Evolutionary conservation across 2,113 vertebrate species (phyloP), one percentile per base, ranked within the genome.

Genomic region (Nycticebus coucang): DNA sequence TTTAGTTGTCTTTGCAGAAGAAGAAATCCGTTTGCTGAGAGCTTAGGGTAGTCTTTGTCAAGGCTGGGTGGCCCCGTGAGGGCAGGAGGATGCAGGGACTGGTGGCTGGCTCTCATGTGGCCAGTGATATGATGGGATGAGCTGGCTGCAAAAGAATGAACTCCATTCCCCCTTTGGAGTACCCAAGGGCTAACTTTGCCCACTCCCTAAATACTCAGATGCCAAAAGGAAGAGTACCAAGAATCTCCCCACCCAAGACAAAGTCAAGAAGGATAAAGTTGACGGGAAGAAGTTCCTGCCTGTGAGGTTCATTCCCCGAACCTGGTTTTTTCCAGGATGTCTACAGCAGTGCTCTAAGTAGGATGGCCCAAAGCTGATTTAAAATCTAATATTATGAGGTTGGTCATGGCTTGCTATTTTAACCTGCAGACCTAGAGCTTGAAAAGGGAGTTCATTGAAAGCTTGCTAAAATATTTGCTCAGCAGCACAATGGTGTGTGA

Each of bases 401-500:
- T 98, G 98, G 98, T 97, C 98, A 97, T 98, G 97, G 98, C 96
- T 98, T 98, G 98, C 97, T 98, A 98, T 98, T 98, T 98, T 98
- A 98, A 98, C 98, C 98, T 98, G 98, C 98, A 97, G 98, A 98
- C 98, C 98, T 96, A 96, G 97, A 98, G 98, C 98, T 97, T 97
- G 97, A 98, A 98, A 98, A 98, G 98, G 98, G 99, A 98, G 98
- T 98, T 99, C 99, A 99, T 99, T 99, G 99, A 99, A 98, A 98
- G 98, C 98, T 99, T 98, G 99, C 99, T 99, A 99, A 99, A 99
- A 99, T 99, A 99, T 99, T 99, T 99, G 99, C 99, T 99, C 98
- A 98, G 98, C 98, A 98, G 97, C 98, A 98, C 99, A 99, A 99
- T 99, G 97, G 98, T 98, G 98, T 98, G 98, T 99, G 99, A 99